Evolutionary conservation across 92 coral and sea anemone species (phyloP), one percentile per base, ranked within the genome.

Genomic region (Porites rus): DNA sequence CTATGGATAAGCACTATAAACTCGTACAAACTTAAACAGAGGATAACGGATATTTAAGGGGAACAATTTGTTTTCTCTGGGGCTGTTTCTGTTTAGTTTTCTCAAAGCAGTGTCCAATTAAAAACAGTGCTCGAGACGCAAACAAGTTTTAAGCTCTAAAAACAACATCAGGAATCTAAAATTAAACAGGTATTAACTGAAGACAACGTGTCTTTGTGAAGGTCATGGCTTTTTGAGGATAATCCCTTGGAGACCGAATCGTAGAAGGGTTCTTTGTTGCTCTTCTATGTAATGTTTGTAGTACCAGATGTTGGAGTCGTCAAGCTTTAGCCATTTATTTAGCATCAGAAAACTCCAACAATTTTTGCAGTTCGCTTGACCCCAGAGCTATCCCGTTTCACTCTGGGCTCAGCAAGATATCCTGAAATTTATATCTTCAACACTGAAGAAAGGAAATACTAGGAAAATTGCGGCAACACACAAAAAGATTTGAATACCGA

Each of bases 371-470:
- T 52, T 62, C 21, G n/a, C 51, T 72, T 83, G 80, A 83, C 72
- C 80, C 11, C 53, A 46, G 64, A 83, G 79, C 73, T 83, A 83
- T 83, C 87, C 51, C 80, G 54, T 83, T 83, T 83, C 80, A 66
- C 78, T 6, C 70, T 10, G 11, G 64, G 22, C 87, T 13, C 87
- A 83, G 87, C 79, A 66, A 83, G 80, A 83, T 51, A 74, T 83
- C 87, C 80, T 83, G 87, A 74, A 83, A 74, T 43, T 18, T 83
- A 83, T 62, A 83, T 73, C 79, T 73, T 64, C 43, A 53, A 51
- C 63, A n/a, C 73, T 12, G 11, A 22, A 14, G 64, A 83, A 83
- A 83, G 87, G 87, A 83, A 83, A 83, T 83, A 83, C 87, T 63
- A 38, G 78, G 4, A 12, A 83, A 83, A 73, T 21, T 74, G 77